These are phyloP conservation scores for Pocillopora grandis DNA, from an alignment of 92 coral and sea anemone genomes.

Conservation along the genomic window DNA sequence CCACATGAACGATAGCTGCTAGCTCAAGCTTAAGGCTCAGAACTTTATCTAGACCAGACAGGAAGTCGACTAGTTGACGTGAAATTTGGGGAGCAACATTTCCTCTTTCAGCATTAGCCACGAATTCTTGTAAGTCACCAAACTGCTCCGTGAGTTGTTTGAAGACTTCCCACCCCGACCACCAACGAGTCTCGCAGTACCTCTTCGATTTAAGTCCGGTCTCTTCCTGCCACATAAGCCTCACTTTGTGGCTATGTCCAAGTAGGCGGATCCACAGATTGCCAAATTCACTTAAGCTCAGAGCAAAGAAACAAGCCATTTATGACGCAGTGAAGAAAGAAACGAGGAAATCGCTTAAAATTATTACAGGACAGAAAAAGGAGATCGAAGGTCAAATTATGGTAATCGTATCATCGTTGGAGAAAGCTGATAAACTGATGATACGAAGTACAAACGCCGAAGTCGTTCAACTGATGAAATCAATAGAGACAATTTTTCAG, in stretches of 20 bases:
- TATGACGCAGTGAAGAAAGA: no score
- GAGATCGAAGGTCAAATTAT: no score
- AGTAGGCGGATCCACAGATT: constrained; percentile 53
- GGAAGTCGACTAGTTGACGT: constrained; percentile 30
- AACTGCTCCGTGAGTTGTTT: constrained; percentile 40
- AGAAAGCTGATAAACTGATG: no score
- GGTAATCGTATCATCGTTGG: no score
- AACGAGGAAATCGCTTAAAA: no score
- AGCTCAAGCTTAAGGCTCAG: constrained; percentile 39
- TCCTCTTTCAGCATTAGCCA: constrained; percentile 22
- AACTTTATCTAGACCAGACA: constrained; percentile 32
- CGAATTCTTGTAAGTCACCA: constrained; percentile 38
- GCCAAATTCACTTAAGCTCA: constrained; percentile 21
- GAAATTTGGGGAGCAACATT: constrained; percentile 29
- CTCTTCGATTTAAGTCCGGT: constrained; percentile 45
- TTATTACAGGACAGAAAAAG: no score
- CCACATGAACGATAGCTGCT: constrained; percentile 6
- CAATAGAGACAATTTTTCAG: background rate
- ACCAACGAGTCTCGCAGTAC: constrained; percentile 51
- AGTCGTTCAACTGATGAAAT: background rate
- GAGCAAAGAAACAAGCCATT: no score
- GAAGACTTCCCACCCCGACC: constrained; percentile 47
- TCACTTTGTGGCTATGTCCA: background rate
- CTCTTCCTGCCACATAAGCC: background rate
- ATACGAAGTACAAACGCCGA: background rate